Evolutionary conservation across 2,888 invertebrate genomes (phyloP).

Genomic region (Thera britannica): DNA sequence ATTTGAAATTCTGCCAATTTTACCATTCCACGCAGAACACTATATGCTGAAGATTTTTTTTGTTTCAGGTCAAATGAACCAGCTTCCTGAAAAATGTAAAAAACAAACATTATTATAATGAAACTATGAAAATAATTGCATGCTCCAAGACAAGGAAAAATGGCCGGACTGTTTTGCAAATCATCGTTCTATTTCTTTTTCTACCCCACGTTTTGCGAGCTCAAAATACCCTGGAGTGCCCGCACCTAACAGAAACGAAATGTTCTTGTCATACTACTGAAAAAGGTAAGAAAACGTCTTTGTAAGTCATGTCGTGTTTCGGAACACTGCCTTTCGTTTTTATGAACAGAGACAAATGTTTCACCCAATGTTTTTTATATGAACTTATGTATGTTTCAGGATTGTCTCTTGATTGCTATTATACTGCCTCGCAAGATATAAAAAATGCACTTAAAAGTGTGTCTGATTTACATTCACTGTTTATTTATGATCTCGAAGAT

Average conservation of each 20-base stretch:
- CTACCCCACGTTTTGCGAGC: constrained; percentile 77
- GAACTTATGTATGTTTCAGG: constrained; percentile 77
- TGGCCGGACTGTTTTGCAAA: constrained; percentile 70
- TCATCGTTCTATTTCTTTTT: constrained; percentile 75
- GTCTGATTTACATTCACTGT: constrained; percentile 91
- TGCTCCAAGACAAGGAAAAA: constrained; percentile 68
- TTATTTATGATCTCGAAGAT: constrained; percentile 94
- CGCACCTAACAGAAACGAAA: constrained; percentile 89
- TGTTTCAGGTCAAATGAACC: constrained; percentile 65
- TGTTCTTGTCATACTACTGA: constrained; percentile 97
- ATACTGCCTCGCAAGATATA: constrained; percentile 89
- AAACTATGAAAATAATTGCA: constrained; percentile 80
- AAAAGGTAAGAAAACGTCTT: constrained; percentile 86
- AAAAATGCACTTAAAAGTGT: constrained; percentile 89
- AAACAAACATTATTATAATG: constrained; percentile 67
- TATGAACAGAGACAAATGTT: constrained; percentile 9
- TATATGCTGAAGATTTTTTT: constrained; percentile 34
- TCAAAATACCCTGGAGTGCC: constrained; percentile 86
- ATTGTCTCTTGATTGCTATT: constrained; percentile 94
- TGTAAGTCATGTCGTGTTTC: constrained; percentile 27
- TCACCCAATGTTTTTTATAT: constrained; percentile 28
- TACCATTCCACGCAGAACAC: not conserved
- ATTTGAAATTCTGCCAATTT: no score
- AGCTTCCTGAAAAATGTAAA: constrained; percentile 61
- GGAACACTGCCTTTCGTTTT: constrained; percentile 8